These are phyloP conservation scores for Tragulus kanchil DNA, from an alignment of 2,113 vertebrate genomes.

Conservation along the genomic window DNA sequence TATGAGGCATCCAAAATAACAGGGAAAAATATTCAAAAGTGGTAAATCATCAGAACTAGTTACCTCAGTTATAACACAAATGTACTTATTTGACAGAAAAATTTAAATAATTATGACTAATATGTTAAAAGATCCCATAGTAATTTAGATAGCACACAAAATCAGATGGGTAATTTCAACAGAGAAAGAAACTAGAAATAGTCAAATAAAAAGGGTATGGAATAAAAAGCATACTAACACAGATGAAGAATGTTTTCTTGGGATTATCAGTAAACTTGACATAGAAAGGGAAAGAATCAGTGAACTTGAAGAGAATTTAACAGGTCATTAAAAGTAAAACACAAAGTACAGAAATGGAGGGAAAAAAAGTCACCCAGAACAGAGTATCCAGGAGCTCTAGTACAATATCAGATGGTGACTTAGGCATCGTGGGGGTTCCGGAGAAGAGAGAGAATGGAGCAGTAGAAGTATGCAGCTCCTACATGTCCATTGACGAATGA, in stretches of 20 bases:
- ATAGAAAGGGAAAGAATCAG: background rate
- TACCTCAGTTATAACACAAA: background rate
- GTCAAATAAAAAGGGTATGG: background rate
- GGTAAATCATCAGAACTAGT: background rate
- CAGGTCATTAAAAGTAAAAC: background rate
- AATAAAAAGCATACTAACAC: background rate
- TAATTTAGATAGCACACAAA: background rate
- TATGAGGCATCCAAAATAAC: background rate
- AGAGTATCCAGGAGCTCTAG: background rate
- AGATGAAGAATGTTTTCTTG: background rate
- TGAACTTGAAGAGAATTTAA: background rate
- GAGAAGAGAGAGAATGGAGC: background rate
- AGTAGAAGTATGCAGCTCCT: background rate
- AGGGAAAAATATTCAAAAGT: background rate
- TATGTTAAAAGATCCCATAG: background rate
- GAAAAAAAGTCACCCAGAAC: background rate
- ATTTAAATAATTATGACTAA: background rate
- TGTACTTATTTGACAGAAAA: background rate
- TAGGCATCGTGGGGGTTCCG: background rate
- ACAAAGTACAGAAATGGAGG: background rate
- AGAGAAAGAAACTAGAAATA: background rate
- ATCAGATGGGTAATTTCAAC: background rate
- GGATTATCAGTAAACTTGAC: background rate
- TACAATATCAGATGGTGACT: background rate
- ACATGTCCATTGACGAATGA: too few species aligned